phyloP scores from a whole-genome alignment of 2,888 invertebrate species.

The Ophioninae sp. region DNA sequence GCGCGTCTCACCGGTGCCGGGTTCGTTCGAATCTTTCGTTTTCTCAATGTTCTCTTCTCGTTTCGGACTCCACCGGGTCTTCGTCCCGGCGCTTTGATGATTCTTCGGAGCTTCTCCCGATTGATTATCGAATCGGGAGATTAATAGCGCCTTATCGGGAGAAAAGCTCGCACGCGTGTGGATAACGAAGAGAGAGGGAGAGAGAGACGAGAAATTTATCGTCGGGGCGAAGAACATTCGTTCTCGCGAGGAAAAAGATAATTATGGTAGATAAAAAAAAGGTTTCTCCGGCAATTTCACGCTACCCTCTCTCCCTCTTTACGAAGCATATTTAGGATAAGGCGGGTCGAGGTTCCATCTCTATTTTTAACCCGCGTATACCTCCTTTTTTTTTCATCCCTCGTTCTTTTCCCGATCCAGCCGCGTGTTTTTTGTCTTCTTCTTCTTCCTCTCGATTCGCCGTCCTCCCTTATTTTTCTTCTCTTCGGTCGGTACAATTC shows the following conservation, averaged over 20 bases:
- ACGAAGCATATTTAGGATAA: background rate
- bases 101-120: conserved; percentile 4
- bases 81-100: background rate
- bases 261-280: conserved; percentile 13
- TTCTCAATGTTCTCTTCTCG: background rate
- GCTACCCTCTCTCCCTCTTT: background rate
- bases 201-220: conserved; percentile 24
- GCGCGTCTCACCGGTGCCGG: conserved; percentile 98
- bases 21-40: conserved; percentile 77
- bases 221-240: conserved; percentile 9
- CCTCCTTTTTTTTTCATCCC: conserved; percentile 4
- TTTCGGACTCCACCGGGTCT: background rate
- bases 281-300: conserved; percentile 7
- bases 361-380: conserved; percentile 8
- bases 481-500: background rate
- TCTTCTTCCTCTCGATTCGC: background rate
- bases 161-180: background rate
- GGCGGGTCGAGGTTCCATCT: background rate
- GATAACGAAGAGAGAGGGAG: background rate
- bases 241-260: conserved; percentile 6
- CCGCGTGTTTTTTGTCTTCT: background rate
- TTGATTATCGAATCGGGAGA: conserved; percentile 19
- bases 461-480: background rate
- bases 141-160: background rate
- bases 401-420: background rate